Conservation (phyloP, 2,888 invertebrate genomes). For the Rambutsinella grinnellia region DNA sequence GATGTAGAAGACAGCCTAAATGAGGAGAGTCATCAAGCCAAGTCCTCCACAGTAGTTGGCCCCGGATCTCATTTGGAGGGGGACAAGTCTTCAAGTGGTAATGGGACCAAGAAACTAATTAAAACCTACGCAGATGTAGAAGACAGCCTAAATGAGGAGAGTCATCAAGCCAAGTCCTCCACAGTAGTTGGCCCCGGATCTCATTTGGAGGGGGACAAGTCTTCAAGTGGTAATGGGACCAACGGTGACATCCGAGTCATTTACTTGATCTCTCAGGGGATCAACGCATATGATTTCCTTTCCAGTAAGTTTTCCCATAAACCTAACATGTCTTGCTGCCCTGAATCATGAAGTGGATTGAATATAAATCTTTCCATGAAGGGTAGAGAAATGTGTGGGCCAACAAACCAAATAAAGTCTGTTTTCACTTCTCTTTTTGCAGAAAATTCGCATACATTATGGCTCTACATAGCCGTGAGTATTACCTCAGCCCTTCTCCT, state of each 20-base stretch:
- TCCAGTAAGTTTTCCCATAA: conserved; percentile 53
- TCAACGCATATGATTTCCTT: conserved; percentile 60
- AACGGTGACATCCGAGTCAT: conserved; percentile 57
- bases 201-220: conserved; percentile 32
- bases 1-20: conserved; percentile 19
- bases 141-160: conserved; percentile 32
- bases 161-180: conserved; percentile 51
- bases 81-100: conserved; percentile 29
- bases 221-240: conserved; percentile 36
- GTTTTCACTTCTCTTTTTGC: conserved; percentile 19
- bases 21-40: conserved; percentile 46
- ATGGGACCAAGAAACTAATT: conserved; percentile 38
- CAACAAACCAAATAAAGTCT: not conserved
- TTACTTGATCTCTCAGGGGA: conserved; percentile 61
- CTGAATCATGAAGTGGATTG: not conserved
- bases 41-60: conserved; percentile 53
- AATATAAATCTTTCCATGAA: not conserved
- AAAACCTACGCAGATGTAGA: conserved; percentile 6
- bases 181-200: conserved; percentile 51
- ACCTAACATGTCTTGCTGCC: not conserved
- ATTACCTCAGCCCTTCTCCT: conserved; percentile 54
- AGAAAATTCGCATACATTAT: conserved; percentile 59
- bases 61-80: conserved; percentile 43
- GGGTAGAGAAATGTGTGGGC: too few relatives aligned
- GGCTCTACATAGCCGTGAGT: conserved; percentile 59